These are phyloP conservation scores for Notospermus geniculatus DNA, from an alignment of 1,140 invertebrate species.

Conservation along the genomic window DNA sequence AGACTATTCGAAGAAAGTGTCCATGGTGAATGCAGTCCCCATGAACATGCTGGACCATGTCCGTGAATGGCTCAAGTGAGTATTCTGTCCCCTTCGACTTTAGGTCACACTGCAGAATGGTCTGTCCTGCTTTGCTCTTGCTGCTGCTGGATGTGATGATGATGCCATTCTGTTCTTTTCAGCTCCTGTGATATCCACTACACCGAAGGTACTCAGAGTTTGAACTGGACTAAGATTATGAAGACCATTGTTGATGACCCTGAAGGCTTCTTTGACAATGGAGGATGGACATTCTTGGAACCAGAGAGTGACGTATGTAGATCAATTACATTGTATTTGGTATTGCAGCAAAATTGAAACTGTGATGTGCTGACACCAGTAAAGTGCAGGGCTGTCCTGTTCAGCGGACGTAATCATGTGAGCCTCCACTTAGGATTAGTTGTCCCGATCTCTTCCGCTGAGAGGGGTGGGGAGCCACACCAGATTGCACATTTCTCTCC, in stretches of 20 bases:
- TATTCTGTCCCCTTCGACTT: too few relatives aligned
- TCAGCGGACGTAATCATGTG: too few relatives aligned
- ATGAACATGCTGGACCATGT: conserved; percentile 99
- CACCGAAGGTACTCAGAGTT: conserved; percentile 95
- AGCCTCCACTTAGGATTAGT: background rate
- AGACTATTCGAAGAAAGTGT: conserved; percentile 90
- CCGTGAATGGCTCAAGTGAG: conserved; percentile 97
- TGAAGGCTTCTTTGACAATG: conserved; percentile 96
- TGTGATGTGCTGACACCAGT: too few relatives aligned
- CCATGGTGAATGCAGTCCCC: conserved; percentile 96
- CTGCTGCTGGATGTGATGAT: background rate
- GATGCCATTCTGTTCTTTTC: conserved; percentile 23
- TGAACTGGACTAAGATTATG: conserved; percentile 99
- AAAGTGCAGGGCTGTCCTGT: too few relatives aligned
- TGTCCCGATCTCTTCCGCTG: too few relatives aligned
- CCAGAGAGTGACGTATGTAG: conserved; percentile 67
- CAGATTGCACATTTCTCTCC: too few relatives aligned
- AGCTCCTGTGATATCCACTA: conserved; percentile 94
- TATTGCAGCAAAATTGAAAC: too few relatives aligned
- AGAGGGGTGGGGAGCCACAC: too few relatives aligned
- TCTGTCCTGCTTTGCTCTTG: background rate
- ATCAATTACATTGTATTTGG: too few relatives aligned
- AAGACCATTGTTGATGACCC: conserved; percentile 99
- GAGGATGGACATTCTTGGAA: conserved; percentile 98
- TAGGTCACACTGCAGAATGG: too few relatives aligned